These are phyloP conservation scores for Aradophagus sp. DNA, from an alignment of 1,140 invertebrate species.

Conservation along the genomic window DNA sequence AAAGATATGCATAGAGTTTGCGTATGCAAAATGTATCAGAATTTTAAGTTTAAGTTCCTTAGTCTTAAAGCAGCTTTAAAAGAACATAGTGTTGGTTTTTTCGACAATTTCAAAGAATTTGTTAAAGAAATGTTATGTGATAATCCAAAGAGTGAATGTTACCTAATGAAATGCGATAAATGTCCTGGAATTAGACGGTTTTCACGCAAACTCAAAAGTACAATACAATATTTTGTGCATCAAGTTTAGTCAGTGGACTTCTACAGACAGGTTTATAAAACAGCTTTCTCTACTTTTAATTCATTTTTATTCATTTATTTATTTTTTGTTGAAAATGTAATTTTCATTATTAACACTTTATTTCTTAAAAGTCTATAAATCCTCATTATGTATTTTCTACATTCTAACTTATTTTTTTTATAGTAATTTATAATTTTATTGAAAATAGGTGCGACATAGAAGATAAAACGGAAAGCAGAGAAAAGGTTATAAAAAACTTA, in stretches of 20 bases:
- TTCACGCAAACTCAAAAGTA: no score
- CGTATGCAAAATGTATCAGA: constrained; percentile 23
- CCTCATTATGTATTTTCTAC: no score
- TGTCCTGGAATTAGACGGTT: constrained; percentile 10
- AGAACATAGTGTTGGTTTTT: constrained; percentile 4
- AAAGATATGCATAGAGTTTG: constrained; percentile 23
- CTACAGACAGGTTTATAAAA: constrained; percentile 19
- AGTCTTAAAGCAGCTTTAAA: constrained; percentile 17
- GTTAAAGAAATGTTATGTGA: constrained; percentile 11
- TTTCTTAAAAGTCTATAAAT: no score
- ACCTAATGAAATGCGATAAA: not conserved
- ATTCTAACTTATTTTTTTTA: no score
- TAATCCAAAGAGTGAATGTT: constrained; percentile 16
- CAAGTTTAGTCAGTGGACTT: constrained; percentile 18
- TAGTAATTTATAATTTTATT: no score
- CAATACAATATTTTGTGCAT: no score
- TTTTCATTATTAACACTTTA: no score
- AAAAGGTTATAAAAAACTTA: constrained; percentile 1
- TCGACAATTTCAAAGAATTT: constrained; percentile 2
- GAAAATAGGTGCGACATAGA: constrained; percentile 1
- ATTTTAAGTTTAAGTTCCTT: constrained; percentile 17
- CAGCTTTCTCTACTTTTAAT: not conserved
- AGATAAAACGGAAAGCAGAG: not conserved
- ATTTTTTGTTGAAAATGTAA: no score
- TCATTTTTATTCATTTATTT: constrained; percentile 1